These are phyloP conservation scores for Pica pica DNA, from an alignment of 2,113 vertebrate species.

Conservation along the genomic window DNA sequence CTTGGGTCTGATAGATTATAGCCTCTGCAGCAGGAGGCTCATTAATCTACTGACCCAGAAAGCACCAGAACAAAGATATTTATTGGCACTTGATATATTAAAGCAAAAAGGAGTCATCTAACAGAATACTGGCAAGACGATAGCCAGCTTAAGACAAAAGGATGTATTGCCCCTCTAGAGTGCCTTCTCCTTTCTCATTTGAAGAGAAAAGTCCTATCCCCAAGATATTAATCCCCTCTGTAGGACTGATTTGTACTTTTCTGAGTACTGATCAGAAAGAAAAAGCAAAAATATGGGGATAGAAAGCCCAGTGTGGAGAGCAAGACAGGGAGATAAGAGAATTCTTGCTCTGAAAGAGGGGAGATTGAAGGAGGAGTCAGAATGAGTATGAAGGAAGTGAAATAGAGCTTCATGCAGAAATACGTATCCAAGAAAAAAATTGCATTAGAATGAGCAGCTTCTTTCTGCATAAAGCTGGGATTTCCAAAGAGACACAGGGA, in stretches of 20 bases:
- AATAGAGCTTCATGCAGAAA: background rate
- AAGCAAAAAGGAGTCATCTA: background rate
- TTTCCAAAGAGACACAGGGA: background rate
- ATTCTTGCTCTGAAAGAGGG: background rate
- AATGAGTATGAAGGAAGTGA: background rate
- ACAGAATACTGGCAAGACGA: background rate
- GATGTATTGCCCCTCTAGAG: background rate
- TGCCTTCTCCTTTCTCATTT: background rate
- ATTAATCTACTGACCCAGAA: constrained; percentile 26
- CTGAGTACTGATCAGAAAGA: background rate
- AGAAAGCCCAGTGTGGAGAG: background rate
- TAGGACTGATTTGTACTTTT: background rate
- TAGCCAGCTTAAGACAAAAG: background rate
- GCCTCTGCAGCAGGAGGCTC: background rate
- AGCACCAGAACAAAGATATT: background rate
- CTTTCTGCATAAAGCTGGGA: background rate
- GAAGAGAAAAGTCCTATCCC: background rate
- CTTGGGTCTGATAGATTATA: background rate
- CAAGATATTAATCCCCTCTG: background rate
- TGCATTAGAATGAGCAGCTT: background rate
- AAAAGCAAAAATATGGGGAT: background rate
- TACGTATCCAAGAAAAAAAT: background rate
- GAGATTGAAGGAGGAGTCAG: background rate
- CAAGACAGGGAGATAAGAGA: background rate
- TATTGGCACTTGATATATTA: background rate